Percentiles rank a stretch among this genome's conserved stretches.
Conservation (phyloP, 2,797 vertebrate genomes). For the Morelia viridis region DNA sequence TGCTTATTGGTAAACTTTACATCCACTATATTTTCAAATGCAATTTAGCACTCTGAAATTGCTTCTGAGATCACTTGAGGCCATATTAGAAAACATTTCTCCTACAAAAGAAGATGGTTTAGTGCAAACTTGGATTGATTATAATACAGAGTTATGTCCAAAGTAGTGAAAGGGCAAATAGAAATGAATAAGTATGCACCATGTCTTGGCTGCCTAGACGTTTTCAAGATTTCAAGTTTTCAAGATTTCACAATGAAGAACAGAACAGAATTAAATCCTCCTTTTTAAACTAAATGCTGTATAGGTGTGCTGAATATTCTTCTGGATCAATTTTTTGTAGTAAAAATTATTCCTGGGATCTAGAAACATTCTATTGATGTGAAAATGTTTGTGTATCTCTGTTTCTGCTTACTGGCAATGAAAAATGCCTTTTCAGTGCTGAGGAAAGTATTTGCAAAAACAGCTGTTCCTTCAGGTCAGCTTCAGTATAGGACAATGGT, state of each 20-base stretch:
- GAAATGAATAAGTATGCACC: not conserved
- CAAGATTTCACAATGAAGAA: not conserved
- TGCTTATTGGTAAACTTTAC: not conserved
- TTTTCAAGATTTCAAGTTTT: not conserved
- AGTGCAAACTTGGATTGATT: constrained; percentile 9
- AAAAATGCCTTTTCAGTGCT: not conserved
- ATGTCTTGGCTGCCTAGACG: not conserved
- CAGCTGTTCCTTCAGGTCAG: not conserved
- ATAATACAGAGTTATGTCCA: not conserved
- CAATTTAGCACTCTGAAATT: not conserved
- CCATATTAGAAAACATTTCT: not conserved
- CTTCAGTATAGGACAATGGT: not conserved
- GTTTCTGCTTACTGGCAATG: not conserved
- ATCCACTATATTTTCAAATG: not conserved
- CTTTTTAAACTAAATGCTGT: not conserved
- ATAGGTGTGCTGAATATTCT: not conserved
- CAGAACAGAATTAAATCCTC: not conserved
- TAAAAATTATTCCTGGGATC: not conserved
- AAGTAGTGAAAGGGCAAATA: not conserved
- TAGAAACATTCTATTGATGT: not conserved
- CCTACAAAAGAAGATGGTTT: not conserved
- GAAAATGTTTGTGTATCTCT: not conserved
- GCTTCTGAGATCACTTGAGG: not conserved
- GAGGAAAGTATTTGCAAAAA: not conserved
- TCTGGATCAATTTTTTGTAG: not conserved